Percentiles rank a stretch among this genome's conserved stretches.
Conservation (phyloP, 2,888 invertebrate species). For the Byasa hedistus region DNA sequence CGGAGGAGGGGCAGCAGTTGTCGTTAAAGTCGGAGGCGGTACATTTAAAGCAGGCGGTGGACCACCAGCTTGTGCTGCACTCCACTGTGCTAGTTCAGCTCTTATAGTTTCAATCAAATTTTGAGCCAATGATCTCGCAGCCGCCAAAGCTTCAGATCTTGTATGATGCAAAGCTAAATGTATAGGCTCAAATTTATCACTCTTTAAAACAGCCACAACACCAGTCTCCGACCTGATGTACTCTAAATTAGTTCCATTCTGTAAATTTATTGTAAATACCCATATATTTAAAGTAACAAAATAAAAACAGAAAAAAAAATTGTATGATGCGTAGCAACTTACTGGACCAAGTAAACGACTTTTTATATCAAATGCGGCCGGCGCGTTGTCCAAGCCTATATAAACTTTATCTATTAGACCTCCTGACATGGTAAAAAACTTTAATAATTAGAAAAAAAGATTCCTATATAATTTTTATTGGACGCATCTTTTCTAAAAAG, state of each 20-base stretch:
- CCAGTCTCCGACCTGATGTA: constrained; percentile 90
- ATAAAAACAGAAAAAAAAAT: background rate
- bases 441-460: constrained; percentile 36
- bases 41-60: constrained; percentile 68
- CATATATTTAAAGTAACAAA: background rate
- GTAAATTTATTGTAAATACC: constrained; percentile 46
- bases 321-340: constrained; percentile 41
- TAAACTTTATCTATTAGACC: constrained; percentile 85
- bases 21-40: constrained; percentile 64
- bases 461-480: constrained; percentile 43
- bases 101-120: constrained; percentile 90
- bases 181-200: constrained; percentile 85
- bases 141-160: constrained; percentile 83
- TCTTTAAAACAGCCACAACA: constrained; percentile 86
- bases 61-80: constrained; percentile 66
- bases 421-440: constrained; percentile 61
- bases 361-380: constrained; percentile 86
- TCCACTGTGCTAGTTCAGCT: constrained; percentile 77
- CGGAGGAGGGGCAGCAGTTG: constrained; percentile 59
- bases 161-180: constrained; percentile 88
- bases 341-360: constrained; percentile 85
- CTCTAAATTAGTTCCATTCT: constrained; percentile 85
- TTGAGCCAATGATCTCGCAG: constrained; percentile 85
- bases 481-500: constrained; percentile 54
- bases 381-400: constrained; percentile 88